These are phyloP conservation scores for Norana najaformis DNA, from an alignment of 2,888 invertebrate species.

Conservation along the genomic window DNA sequence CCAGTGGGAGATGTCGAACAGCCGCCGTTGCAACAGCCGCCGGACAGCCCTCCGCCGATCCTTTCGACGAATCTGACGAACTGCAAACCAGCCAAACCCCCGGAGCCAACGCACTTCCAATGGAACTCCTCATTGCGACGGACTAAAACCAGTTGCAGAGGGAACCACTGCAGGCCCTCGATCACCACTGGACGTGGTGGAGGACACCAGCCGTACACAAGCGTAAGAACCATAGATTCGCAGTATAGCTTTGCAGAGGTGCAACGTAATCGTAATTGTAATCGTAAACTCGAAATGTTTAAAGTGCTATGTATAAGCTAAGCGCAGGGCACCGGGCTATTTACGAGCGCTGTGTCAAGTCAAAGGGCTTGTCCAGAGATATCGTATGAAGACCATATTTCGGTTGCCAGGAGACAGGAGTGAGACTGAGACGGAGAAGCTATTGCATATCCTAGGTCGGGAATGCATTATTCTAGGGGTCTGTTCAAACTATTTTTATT, in stretches of 20 bases:
- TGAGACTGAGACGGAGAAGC: too few species aligned
- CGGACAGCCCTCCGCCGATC: not conserved
- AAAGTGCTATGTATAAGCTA: too few species aligned
- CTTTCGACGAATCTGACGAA: not conserved
- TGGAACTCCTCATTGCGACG: constrained; percentile 40
- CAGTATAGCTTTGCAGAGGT: not conserved
- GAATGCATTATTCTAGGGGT: too few species aligned
- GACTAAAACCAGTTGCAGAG: constrained; percentile 18
- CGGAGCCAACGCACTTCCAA: constrained; percentile 46
- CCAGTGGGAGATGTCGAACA: not conserved
- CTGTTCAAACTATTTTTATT: too few species aligned
- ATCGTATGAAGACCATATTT: too few species aligned
- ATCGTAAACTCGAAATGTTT: not conserved
- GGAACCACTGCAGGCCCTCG: not conserved
- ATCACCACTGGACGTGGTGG: not conserved
- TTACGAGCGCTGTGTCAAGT: too few species aligned
- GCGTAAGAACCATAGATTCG: not conserved
- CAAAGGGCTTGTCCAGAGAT: too few species aligned
- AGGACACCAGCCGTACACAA: not conserved
- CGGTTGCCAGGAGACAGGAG: too few species aligned
- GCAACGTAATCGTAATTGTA: not conserved
- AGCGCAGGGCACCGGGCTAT: too few species aligned
- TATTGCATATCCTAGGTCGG: too few species aligned
- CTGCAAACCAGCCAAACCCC: not conserved
- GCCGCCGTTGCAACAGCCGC: not conserved